These are phyloP conservation scores for Typhlichthys subterraneus DNA, from an alignment of 2,797 vertebrate species.

Conservation along the genomic window DNA sequence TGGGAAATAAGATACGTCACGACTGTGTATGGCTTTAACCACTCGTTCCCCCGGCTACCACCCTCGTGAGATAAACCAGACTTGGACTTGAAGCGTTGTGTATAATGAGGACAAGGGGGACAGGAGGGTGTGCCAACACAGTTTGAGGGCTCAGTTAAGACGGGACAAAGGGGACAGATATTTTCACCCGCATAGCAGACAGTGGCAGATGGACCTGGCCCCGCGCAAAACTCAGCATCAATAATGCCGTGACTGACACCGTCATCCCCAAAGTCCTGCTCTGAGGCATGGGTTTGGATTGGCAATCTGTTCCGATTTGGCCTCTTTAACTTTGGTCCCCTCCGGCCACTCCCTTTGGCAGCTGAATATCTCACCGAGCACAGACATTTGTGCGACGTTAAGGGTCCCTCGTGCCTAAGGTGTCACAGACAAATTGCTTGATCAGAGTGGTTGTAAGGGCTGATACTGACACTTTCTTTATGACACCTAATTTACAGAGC, in stretches of 20 bases:
- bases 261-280: conserved; percentile 52
- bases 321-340: conserved; percentile 44
- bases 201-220: conserved; percentile 69
- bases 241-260: conserved; percentile 68
- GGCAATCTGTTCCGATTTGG: conserved; percentile 73
- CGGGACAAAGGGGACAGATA: conserved; percentile 51
- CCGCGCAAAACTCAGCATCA: conserved; percentile 47
- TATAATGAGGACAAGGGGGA: conserved; percentile 73
- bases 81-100: conserved; percentile 58
- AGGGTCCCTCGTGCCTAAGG: conserved; percentile 28
- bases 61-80: conserved; percentile 50
- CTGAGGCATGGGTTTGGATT: conserved; percentile 49
- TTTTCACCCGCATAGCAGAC: conserved; percentile 42
- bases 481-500: conserved; percentile 59
- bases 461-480: conserved; percentile 46
- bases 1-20: conserved; percentile 56
- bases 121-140: conserved; percentile 55
- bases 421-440: conserved; percentile 52
- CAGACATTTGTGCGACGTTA: conserved; percentile 43
- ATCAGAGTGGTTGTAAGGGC: conserved; percentile 41
- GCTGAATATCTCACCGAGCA: conserved; percentile 49
- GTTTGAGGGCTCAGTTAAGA: conserved; percentile 49
- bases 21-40: conserved; percentile 53
- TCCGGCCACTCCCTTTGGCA: conserved; percentile 28
- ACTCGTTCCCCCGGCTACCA: conserved; percentile 31